phyloP scores from a whole-genome alignment of 2,113 vertebrate species.

The Plectropomus leopardus region DNA sequence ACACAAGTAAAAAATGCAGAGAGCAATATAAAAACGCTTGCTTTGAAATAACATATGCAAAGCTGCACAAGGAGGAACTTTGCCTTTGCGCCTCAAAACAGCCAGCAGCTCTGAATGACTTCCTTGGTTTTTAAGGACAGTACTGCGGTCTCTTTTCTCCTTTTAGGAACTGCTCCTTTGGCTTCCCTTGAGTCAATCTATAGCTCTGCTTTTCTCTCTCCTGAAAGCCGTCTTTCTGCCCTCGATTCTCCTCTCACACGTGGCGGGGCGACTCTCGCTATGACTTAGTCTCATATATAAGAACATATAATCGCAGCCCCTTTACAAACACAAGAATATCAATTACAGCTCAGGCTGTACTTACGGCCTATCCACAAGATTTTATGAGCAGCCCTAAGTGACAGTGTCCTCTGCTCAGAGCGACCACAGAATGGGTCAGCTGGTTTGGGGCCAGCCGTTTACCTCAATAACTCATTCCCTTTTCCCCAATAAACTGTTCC shows the following conservation, averaged over 20 bases:
- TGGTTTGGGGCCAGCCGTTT: slow-evolving; percentile 44
- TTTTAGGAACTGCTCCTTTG: slow-evolving; percentile 13
- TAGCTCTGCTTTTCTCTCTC: slow-evolving; percentile 16
- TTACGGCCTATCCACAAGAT: slow-evolving; percentile 56
- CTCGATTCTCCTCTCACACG: slow-evolving; percentile 42
- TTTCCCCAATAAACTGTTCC: slow-evolving; percentile 63
- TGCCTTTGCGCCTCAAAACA: slow-evolving; percentile 10
- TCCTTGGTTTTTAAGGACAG: slow-evolving; percentile 24
- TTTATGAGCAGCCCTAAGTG: slow-evolving; percentile 71
- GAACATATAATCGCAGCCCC: slow-evolving; percentile 54
- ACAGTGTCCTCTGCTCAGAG: slow-evolving; percentile 61
- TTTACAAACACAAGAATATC: slow-evolving; percentile 75
- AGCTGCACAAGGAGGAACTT: slow-evolving; percentile 5
- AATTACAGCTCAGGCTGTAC: slow-evolving; percentile 73
- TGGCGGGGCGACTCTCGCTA: slow-evolving; percentile 42
- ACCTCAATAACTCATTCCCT: slow-evolving; percentile 46
- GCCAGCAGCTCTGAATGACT: slow-evolving; percentile 16
- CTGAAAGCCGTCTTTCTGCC: slow-evolving; percentile 51
- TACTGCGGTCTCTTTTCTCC: slow-evolving; percentile 13
- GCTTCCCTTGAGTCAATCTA: slow-evolving; percentile 16
- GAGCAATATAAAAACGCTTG: slow-evolving; percentile 20
- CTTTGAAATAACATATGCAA: slow-evolving; percentile 17
- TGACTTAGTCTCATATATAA: slow-evolving; percentile 30
- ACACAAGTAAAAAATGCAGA: slow-evolving; percentile 1
- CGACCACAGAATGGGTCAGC: slow-evolving; percentile 55